Conservation (phyloP, 2,113 vertebrate genomes). For the Microtus montanus region DNA sequence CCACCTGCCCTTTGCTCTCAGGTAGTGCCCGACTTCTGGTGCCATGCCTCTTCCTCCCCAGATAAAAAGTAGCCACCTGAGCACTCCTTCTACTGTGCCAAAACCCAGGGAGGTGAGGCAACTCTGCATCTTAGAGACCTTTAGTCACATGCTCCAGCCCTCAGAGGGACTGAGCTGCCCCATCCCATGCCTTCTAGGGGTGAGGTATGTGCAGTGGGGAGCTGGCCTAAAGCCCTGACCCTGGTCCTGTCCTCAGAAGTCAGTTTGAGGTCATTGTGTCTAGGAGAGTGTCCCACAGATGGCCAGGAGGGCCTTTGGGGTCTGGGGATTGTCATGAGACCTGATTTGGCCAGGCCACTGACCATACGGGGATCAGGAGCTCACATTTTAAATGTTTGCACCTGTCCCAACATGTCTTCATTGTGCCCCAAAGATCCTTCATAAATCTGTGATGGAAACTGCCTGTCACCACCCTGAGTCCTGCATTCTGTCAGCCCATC, state of each 20-base stretch:
- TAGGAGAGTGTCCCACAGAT: neutral
- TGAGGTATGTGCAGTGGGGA: neutral
- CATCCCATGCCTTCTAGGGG: too few relatives aligned
- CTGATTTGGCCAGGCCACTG: neutral
- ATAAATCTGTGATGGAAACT: neutral
- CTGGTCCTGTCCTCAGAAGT: neutral
- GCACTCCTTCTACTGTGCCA: constrained; percentile 36
- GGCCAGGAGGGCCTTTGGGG: neutral
- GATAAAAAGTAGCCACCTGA: neutral
- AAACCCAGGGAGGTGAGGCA: neutral
- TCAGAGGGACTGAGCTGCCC: too few relatives aligned
- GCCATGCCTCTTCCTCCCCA: neutral
- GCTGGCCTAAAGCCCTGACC: neutral
- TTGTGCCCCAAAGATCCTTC: neutral
- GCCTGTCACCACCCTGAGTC: neutral
- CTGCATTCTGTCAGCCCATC: neutral
- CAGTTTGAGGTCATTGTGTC: neutral
- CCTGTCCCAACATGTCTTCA: neutral
- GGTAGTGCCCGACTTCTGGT: constrained; percentile 32
- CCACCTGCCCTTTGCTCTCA: constrained; percentile 37
- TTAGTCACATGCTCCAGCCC: neutral
- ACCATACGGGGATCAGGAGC: neutral
- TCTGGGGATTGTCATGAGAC: neutral
- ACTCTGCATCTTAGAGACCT: neutral
- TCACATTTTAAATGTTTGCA: neutral